Evolutionary conservation across 1,140 invertebrate species (phyloP).

Genomic region (Gryllus bimaculatus): DNA sequence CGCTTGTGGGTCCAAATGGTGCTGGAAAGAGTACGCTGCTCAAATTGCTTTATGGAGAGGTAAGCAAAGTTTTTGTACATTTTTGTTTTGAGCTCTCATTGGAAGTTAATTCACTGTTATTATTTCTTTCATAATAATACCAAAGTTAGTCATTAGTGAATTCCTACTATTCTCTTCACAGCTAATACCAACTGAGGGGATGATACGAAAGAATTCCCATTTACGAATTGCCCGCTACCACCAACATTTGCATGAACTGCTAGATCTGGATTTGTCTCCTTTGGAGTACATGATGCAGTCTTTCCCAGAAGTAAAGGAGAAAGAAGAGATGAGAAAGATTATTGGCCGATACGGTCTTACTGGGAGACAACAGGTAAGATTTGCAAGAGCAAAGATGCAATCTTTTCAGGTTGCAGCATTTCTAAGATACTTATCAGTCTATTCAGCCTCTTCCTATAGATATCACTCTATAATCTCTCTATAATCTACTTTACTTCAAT

Average conservation of each 20-base stretch:
- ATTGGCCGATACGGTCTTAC: constrained; percentile 96
- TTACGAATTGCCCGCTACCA: constrained; percentile 95
- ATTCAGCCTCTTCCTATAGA: too few relatives aligned
- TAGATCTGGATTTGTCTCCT: constrained; percentile 90
- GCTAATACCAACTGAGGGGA: constrained; percentile 87
- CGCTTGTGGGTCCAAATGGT: constrained; percentile 96
- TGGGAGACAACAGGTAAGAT: constrained; percentile 81
- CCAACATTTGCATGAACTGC: constrained; percentile 93
- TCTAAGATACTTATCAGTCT: too few relatives aligned
- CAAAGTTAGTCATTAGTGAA: constrained; percentile 12
- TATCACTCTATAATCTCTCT: too few relatives aligned
- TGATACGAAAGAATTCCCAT: constrained; percentile 97
- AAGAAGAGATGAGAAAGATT: constrained; percentile 98
- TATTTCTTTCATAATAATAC: constrained; percentile 11
- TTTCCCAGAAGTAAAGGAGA: constrained; percentile 95
- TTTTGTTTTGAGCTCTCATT: background rate
- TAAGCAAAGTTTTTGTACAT: background rate
- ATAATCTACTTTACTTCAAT: too few relatives aligned
- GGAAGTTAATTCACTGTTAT: background rate
- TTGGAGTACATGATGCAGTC: constrained; percentile 97
- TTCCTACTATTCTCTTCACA: constrained; percentile 34
- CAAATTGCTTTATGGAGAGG: constrained; percentile 78
- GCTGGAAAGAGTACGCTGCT: constrained; percentile 97
- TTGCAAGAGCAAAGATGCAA: background rate
- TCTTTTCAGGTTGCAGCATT: too few relatives aligned